Evolutionary conservation across 1,140 invertebrate genomes (phyloP).

Genomic region (Rhyacophila brunnea): DNA sequence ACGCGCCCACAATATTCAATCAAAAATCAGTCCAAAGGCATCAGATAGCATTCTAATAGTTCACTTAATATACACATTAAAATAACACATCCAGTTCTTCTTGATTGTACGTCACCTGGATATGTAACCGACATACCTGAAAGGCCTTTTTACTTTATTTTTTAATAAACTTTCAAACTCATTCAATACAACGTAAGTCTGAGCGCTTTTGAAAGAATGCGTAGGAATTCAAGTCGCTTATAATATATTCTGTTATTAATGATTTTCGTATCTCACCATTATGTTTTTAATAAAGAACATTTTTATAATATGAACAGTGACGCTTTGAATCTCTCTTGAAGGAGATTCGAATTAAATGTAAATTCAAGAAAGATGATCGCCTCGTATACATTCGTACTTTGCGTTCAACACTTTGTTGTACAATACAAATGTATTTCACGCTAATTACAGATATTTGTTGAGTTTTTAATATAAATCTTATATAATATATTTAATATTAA

Average conservation of each 20-base stretch:
- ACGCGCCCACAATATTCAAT: slow-evolving; percentile 3
- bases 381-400: too few species aligned
- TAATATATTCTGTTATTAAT: slow-evolving; percentile 35
- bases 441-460: too few species aligned
- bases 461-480: too few species aligned
- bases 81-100: slow-evolving; percentile 17
- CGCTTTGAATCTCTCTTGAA: neutral
- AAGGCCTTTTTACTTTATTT: neutral
- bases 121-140: slow-evolving; percentile 2
- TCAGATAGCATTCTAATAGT: slow-evolving; percentile 24
- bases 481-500: too few species aligned
- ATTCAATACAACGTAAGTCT: neutral
- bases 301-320: slow-evolving; percentile 20
- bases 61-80: slow-evolving; percentile 22
- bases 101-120: neutral
- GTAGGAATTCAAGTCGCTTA: slow-evolving; percentile 23
- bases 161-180: neutral
- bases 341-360: too few species aligned
- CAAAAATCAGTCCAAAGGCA: neutral
- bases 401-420: too few species aligned
- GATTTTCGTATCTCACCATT: slow-evolving; percentile 33
- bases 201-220: neutral
- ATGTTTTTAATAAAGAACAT: slow-evolving; percentile 37
- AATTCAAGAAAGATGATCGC: too few species aligned
- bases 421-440: too few species aligned